Evolutionary conservation across 2,888 invertebrate genomes (phyloP).

Genomic region (Drosophila recens): DNA sequence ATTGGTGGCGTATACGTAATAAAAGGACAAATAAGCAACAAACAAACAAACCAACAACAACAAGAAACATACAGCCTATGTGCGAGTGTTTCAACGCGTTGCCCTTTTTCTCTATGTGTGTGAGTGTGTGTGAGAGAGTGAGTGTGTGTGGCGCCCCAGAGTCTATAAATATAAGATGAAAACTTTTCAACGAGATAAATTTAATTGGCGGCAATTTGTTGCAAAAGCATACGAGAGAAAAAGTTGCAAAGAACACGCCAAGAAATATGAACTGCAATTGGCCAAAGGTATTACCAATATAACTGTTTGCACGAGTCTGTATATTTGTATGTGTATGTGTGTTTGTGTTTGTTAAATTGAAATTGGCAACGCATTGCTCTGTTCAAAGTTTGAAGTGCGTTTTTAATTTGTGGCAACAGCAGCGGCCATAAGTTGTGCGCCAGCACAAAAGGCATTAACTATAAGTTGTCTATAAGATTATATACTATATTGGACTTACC

Average conservation of each 20-base stretch:
- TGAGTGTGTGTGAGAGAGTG: slow-evolving; percentile 13
- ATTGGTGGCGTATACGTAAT: slow-evolving; percentile 79
- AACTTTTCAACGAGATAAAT: slow-evolving; percentile 83
- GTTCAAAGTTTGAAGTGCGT: slow-evolving; percentile 66
- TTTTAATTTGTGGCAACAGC: slow-evolving; percentile 73
- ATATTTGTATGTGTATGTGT: slow-evolving; percentile 28
- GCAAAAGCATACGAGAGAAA: slow-evolving; percentile 68
- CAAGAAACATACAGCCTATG: slow-evolving; percentile 26
- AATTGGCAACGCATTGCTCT: slow-evolving; percentile 53
- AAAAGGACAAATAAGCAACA: slow-evolving; percentile 71
- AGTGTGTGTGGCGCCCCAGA: slow-evolving; percentile 37
- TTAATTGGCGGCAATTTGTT: slow-evolving; percentile 83
- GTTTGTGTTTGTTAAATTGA: slow-evolving; percentile 54
- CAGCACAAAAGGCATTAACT: slow-evolving; percentile 40
- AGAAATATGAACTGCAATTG: slow-evolving; percentile 78
- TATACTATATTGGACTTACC: slow-evolving; percentile 7
- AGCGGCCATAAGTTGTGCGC: slow-evolving; percentile 27
- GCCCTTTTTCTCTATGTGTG: not conserved
- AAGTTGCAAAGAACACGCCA: slow-evolving; percentile 69
- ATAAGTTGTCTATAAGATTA: slow-evolving; percentile 43
- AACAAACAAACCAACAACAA: slow-evolving; percentile 21
- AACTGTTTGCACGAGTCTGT: slow-evolving; percentile 4
- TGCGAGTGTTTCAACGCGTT: not conserved
- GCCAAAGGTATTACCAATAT: slow-evolving; percentile 57
- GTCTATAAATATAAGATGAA: slow-evolving; percentile 82